Percentiles rank a stretch among this genome's conserved stretches.
Conservation (phyloP, 2,888 invertebrate species). For the Melieria crassipennis region DNA sequence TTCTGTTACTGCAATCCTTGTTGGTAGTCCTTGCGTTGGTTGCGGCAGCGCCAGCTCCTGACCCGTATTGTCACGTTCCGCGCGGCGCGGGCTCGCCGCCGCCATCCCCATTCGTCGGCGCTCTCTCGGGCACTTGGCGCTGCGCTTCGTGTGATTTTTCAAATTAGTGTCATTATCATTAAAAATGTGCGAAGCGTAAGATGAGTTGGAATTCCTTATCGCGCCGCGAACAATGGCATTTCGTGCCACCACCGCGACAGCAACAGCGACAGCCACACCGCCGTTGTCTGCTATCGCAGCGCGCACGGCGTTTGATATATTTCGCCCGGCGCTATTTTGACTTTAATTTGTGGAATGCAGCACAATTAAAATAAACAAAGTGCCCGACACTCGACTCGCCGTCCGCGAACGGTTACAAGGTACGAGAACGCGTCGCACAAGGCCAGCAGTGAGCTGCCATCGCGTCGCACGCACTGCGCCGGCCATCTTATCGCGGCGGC, state of each 20-base stretch:
- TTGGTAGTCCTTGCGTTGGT: background rate
- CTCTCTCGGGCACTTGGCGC: background rate
- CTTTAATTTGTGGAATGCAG: conserved; percentile 46
- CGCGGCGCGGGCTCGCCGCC: background rate
- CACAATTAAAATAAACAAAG: conserved; percentile 38
- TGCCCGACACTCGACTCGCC: background rate
- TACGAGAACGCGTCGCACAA: background rate
- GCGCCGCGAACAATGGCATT: conserved; percentile 44
- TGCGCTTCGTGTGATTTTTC: conserved; percentile 41
- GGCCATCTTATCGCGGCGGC: background rate
- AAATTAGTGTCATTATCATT: conserved; percentile 55
- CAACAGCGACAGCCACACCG: background rate
- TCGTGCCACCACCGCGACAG: conserved; percentile 18
- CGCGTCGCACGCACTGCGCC: conserved; percentile 1
- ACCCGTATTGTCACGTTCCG: conserved; percentile 21
- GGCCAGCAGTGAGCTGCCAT: background rate
- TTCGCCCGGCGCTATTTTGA: conserved; percentile 42
- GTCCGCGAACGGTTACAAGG: too few species aligned
- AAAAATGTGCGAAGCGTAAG: conserved; percentile 43
- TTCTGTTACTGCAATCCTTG: background rate
- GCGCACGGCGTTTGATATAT: conserved; percentile 42
- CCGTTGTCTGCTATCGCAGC: conserved; percentile 5
- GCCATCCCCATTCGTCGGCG: conserved; percentile 6
- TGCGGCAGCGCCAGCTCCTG: background rate
- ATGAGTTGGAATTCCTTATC: conserved; percentile 46